Base-by-base conservation (phyloP, 2,888 invertebrate species). In the Philhelius pedissequus region DNA sequence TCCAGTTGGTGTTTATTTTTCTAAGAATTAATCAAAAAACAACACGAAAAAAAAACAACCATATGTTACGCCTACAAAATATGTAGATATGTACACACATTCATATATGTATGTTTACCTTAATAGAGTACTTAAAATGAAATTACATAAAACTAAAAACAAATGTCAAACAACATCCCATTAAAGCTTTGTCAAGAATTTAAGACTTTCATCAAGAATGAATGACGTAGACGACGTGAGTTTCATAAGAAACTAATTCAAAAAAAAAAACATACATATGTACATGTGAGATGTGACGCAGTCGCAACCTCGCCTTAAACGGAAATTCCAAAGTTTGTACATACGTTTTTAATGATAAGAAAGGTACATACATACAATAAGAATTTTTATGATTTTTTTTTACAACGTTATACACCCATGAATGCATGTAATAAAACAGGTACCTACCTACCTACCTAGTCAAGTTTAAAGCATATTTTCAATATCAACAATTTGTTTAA, bases 141-240 rank as follows among this genome's bases (percentile, higher is more conserved):
- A 62, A 62, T 62, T 62, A 43, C 62, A 62, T n/a, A n/a, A 15
- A 60, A 20, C 58, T 40, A 27, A 15, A 30, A 40, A 40, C 15
- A 60, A 60, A 60, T 40, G 9, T 60, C 60, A 60, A 60, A 60
- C 9, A 15, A 60, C 22, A 25, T 40, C 15, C 20, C 15, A 15
- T 60, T 40, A 15, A 38, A 15, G 60, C 38, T 60, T 58, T 13
- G 15, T 8, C 25, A 40, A 25, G 60, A 40, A 60, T 60, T 43
- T 9, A 30, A 15, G 18, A 15, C 11, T 13, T 43, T 43, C 27
- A 43, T 13, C 40, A 27, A 25, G 27, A 30, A 62, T 62, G 27
- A 30, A 62, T 62, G 62, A 43, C 62, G 40, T 27, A n/a, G n/a
- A n/a, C 8, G 35, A 40, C 40, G 43, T 43, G 62, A 62, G 43